Conservation (phyloP, 35 echinoderm and acorn worm genomes). For the Eucidaris tribuloides region DNA sequence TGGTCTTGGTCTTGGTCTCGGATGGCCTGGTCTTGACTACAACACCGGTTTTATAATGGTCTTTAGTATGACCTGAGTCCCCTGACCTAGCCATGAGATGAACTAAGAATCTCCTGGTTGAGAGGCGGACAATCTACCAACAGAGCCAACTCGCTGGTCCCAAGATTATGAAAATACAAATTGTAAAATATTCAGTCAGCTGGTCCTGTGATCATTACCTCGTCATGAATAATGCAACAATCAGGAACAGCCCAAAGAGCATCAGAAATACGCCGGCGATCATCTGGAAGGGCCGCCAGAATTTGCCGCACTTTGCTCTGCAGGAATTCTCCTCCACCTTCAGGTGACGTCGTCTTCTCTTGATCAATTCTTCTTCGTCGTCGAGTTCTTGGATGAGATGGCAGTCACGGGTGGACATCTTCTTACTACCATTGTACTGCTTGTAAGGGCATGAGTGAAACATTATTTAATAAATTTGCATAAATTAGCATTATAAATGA, state of each 20-base stretch:
- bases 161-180: too few relatives aligned
- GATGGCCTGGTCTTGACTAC: too few relatives aligned
- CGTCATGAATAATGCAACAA: slow-evolving; percentile 58
- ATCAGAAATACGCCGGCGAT: slow-evolving; percentile 26
- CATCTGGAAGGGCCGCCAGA: slow-evolving; percentile 76
- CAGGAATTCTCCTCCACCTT: background rate
- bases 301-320: slow-evolving; percentile 23
- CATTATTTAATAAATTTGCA: too few relatives aligned
- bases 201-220: slow-evolving; percentile 36
- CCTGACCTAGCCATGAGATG: background rate
- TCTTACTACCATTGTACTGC: too few relatives aligned
- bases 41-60: background rate
- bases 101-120: background rate
- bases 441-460: too few relatives aligned
- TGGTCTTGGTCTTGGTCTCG: too few relatives aligned
- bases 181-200: background rate
- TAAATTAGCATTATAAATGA: too few relatives aligned
- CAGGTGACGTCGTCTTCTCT: slow-evolving; percentile 67
- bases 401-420: too few relatives aligned
- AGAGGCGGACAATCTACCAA: background rate
- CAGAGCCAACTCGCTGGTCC: too few relatives aligned
- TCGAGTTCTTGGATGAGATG: slow-evolving; percentile 57
- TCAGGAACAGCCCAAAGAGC: slow-evolving; percentile 32
- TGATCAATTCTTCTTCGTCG: slow-evolving; percentile 68
- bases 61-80: background rate